Conservation (phyloP, 2,888 invertebrate genomes). For the Acheta domesticus region DNA sequence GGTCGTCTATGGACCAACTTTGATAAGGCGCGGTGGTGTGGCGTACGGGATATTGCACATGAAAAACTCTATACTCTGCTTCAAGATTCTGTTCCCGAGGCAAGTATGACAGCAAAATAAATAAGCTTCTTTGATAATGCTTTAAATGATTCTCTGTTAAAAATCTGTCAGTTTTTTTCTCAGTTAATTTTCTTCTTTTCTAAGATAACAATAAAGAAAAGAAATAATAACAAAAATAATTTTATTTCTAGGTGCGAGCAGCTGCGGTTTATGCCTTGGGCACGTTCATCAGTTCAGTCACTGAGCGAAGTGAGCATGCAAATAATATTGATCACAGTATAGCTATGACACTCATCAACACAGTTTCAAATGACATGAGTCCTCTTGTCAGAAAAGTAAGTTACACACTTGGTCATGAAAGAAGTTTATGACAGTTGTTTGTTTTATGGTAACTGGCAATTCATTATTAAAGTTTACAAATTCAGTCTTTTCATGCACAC, state of each 20-base stretch:
- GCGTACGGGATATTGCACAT: conserved; percentile 92
- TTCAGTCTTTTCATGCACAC: too few relatives aligned
- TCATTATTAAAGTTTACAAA: too few relatives aligned
- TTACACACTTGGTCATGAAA: conserved; percentile 21
- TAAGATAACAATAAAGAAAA: background rate
- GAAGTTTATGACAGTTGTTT: too few relatives aligned
- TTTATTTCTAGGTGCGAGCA: conserved; percentile 66
- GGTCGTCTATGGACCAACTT: conserved; percentile 87
- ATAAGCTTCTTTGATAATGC: background rate
- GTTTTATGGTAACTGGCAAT: too few relatives aligned
- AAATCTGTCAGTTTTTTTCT: too few relatives aligned
- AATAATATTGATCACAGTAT: conserved; percentile 91
- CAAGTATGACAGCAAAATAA: conserved; percentile 43
- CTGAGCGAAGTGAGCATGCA: conserved; percentile 85
- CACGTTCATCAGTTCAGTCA: conserved; percentile 82
- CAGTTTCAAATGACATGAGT: conserved; percentile 77
- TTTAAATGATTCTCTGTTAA: too few relatives aligned
- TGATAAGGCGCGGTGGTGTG: conserved; percentile 89
- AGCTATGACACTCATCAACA: conserved; percentile 78
- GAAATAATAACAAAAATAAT: background rate
- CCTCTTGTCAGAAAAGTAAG: conserved; percentile 73
- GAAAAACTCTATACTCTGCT: conserved; percentile 85
- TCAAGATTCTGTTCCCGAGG: conserved; percentile 82
- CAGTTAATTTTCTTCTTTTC: background rate
- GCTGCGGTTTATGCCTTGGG: conserved; percentile 93